A percentile compares a stretch with the other conserved stretches of the same genome.
Conservation (phyloP, 2,888 invertebrate genomes). For the Yponomeuta evonymella region DNA sequence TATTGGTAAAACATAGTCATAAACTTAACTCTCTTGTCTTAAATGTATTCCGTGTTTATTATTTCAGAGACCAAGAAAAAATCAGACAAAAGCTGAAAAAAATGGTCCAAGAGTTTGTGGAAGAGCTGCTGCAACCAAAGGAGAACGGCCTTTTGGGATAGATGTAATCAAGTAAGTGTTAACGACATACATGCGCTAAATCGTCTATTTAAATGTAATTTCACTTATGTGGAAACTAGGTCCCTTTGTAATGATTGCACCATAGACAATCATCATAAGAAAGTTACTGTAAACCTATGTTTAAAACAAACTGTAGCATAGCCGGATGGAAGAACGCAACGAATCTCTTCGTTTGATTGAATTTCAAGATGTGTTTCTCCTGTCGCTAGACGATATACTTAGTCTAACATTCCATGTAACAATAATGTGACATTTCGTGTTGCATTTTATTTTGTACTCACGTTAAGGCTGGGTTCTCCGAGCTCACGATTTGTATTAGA, state of each 20-base stretch:
- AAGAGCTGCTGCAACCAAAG: slow-evolving; percentile 88
- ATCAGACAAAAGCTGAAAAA: slow-evolving; percentile 78
- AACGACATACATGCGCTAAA: background rate
- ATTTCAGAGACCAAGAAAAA: slow-evolving; percentile 80
- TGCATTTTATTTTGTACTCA: background rate
- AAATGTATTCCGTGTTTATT: slow-evolving; percentile 22
- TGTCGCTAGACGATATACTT: background rate
- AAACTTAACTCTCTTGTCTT: too few species aligned
- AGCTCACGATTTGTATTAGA: too few species aligned
- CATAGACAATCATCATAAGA: too few species aligned
- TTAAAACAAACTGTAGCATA: too few species aligned
- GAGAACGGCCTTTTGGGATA: slow-evolving; percentile 68
- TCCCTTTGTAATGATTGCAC: too few species aligned
- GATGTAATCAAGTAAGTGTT: background rate
- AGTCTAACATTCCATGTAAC: background rate
- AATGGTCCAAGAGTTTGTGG: slow-evolving; percentile 86
- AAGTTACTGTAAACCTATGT: too few species aligned
- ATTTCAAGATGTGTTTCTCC: too few species aligned
- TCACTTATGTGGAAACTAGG: too few species aligned
- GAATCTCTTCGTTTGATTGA: too few species aligned
- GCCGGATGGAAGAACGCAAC: too few species aligned
- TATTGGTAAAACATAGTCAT: too few species aligned
- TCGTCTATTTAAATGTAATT: background rate
- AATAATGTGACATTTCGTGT: background rate
- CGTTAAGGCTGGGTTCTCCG: background rate